Evolutionary conservation across 2,888 invertebrate species (phyloP), one percentile per base, ranked within the genome.

Genomic region (Cheilosia impressa): DNA sequence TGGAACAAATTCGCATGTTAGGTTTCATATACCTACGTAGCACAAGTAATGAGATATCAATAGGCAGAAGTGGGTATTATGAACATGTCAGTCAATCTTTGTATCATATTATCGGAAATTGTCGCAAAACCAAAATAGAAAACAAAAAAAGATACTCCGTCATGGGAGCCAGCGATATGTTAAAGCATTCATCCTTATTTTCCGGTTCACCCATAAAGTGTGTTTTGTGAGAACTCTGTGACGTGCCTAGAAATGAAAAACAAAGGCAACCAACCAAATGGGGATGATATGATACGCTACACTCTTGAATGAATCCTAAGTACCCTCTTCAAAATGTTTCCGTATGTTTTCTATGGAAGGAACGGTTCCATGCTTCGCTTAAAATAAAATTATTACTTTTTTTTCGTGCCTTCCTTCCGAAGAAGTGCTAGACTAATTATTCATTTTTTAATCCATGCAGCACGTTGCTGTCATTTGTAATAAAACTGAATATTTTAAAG

Each of bases 301-400:
- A 81, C 69, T 76, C 69, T 81, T 82, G 71, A 82, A 71, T 82
- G 69, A 76, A 65, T 82, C 58, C 76, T 58, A 82, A 76, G 81
- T 76, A 65, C 76, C 76, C 81, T 81, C 76, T 81, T 81, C 81
- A 81, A 81, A 81, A 76, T 76, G 76, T 76, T 76, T 76, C 81
- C 81, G 62, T 82, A 82, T 76, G 81, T 76, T 71, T 50, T 76
- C 63, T 53, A 47, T 53, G 57, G 57, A 53, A 65, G 13, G 53
- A 58, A 63, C 63, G 52, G 43, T 65, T 75, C 65, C 76, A 76
- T 71, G 71, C 63, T 52, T 65, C 43, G 57, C 75, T 65, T 58
- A 71, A 69, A 75, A 76, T 82, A 75, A 81, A 81, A 71, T 75
- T 62, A 76, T 81, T 69, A 69, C 63, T 43, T 75, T 55, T 62